phyloP scores from a whole-genome alignment of 2,888 invertebrate species.

The Drosophila testacea region DNA sequence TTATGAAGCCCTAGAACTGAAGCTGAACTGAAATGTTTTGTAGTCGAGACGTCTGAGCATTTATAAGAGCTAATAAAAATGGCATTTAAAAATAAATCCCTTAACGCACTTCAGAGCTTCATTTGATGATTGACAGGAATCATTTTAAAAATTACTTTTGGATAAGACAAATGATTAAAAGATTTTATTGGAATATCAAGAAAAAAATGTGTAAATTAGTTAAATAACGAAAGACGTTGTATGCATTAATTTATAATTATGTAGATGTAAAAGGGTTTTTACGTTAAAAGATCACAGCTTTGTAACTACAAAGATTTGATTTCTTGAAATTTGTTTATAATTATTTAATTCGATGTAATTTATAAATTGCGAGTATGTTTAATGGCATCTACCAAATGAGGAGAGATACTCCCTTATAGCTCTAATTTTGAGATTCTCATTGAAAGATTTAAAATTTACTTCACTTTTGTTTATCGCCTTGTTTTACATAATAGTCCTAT shows the following conservation, averaged over 20 bases:
- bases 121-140: background rate
- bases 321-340: no score
- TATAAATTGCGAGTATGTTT: no score
- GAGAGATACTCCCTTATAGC: no score
- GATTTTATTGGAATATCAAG: no score
- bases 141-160: background rate
- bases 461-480: background rate
- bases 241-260: no score
- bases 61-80: background rate
- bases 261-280: no score
- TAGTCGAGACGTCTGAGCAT: background rate
- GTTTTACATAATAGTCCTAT: background rate
- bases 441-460: background rate
- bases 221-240: background rate
- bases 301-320: no score
- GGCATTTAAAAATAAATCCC: constrained; percentile 6
- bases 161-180: background rate
- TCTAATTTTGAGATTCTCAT: no score
- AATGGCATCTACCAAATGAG: no score
- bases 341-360: no score
- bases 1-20: constrained; percentile 5
- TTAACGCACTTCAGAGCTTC: background rate
- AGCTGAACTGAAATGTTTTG: background rate
- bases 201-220: background rate
- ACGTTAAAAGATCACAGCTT: no score